Percentiles rank a stretch among this genome's conserved stretches.
phyloP scores from a whole-genome alignment of 2,113 vertebrate genomes.

The Nothobranchius kuhntae region DNA sequence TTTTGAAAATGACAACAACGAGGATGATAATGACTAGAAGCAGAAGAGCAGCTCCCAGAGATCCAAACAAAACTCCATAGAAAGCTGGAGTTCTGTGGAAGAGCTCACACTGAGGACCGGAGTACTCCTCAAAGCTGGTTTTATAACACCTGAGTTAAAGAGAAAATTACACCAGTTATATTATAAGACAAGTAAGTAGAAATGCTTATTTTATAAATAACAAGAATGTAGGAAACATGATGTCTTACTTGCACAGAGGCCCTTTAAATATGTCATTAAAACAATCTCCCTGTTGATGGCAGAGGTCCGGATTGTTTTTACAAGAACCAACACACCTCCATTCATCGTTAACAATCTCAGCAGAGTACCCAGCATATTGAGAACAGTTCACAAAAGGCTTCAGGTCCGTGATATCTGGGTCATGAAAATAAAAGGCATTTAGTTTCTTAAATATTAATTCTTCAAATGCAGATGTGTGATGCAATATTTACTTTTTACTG shows the following conservation, averaged over 20 bases:
- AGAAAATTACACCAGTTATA: not conserved
- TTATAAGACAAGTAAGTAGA: not conserved
- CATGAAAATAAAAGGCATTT: conserved; percentile 1
- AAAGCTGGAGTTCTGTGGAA: conserved; percentile 65
- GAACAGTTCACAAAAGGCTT: conserved; percentile 54
- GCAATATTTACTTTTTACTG: conserved; percentile 57
- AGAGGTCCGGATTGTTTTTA: conserved; percentile 50
- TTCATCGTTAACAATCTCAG: conserved; percentile 34
- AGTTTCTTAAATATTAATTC: not conserved
- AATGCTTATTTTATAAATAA: not conserved
- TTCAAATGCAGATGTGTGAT: not conserved
- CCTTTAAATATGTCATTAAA: conserved; percentile 50
- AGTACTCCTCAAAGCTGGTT: conserved; percentile 55
- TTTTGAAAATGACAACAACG: conserved; percentile 41
- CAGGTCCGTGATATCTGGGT: conserved; percentile 64
- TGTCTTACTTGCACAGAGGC: conserved; percentile 64
- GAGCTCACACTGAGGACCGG: conserved; percentile 69
- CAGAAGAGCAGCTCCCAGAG: conserved; percentile 56
- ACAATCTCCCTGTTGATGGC: conserved; percentile 67
- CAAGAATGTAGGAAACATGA: not conserved
- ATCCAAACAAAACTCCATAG: conserved; percentile 76
- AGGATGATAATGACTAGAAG: conserved; percentile 59
- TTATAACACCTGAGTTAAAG: conserved; percentile 58
- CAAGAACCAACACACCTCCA: conserved; percentile 73
- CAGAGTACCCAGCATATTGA: conserved; percentile 58